Conservation (phyloP, 2,113 vertebrate species). For the Peromyscus polionotus region DNA sequence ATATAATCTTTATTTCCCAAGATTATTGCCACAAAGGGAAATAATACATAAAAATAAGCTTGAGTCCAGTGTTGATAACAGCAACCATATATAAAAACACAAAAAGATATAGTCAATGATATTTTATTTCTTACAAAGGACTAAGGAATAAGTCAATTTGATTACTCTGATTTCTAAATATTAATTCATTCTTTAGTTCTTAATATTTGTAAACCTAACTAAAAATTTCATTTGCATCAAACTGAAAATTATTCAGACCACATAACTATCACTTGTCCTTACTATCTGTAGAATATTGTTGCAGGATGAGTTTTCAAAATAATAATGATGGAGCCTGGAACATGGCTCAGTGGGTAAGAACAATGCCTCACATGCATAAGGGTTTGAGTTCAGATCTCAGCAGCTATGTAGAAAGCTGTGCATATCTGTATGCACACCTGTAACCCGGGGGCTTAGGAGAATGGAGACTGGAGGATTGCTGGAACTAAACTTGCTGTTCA, state of each 20-base stretch:
- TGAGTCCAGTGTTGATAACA: background rate
- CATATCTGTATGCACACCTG: background rate
- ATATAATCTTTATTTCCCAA: background rate
- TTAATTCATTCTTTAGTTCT: conserved; percentile 2
- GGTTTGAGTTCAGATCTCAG: background rate
- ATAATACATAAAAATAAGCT: conserved; percentile 6
- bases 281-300: background rate
- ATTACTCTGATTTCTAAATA: background rate
- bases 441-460: background rate
- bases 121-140: conserved; percentile 25
- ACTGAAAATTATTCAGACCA: background rate
- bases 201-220: background rate
- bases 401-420: background rate
- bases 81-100: conserved; percentile 9
- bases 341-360: background rate
- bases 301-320: background rate
- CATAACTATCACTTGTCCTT: background rate
- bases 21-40: background rate
- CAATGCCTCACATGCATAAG: background rate
- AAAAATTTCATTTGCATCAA: background rate
- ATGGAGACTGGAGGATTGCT: background rate
- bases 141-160: background rate
- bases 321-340: too few species aligned
- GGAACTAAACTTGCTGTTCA: background rate
- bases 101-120: background rate